Conservation (phyloP, 2,888 invertebrate genomes). For the Epinotia demarniana region DNA sequence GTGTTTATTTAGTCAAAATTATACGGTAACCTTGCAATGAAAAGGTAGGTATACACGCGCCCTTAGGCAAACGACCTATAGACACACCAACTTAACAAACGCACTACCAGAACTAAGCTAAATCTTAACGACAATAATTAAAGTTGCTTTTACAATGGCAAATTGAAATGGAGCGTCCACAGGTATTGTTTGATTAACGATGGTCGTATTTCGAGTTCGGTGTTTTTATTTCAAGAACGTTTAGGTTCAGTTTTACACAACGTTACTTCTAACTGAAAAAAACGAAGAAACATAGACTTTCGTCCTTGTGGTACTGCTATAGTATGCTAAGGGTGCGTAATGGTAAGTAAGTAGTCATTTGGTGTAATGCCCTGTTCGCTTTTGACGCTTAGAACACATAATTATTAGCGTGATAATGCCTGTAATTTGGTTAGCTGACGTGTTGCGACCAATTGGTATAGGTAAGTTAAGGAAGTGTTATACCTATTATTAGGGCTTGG, state of each 20-base stretch:
- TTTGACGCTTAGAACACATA: slow-evolving; percentile 2
- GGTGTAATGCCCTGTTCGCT: slow-evolving; percentile 1
- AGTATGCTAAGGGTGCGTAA: background rate
- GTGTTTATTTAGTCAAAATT: slow-evolving; percentile 25
- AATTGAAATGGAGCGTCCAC: background rate
- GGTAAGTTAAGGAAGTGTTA: slow-evolving; percentile 5
- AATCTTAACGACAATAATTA: background rate
- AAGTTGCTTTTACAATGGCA: background rate
- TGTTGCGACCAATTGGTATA: slow-evolving; percentile 29
- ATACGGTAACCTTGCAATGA: slow-evolving; percentile 17
- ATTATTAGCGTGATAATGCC: slow-evolving; percentile 4
- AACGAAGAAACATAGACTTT: background rate
- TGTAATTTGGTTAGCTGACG: slow-evolving; percentile 1
- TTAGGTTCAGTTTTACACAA: slow-evolving; percentile 5
- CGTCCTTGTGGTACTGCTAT: background rate
- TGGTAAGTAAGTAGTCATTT: slow-evolving; percentile 9
- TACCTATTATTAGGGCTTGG: background rate
- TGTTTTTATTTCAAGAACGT: slow-evolving; percentile 1
- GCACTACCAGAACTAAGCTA: background rate
- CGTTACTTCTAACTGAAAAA: background rate
- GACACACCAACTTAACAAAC: background rate
- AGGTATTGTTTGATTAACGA: slow-evolving; percentile 8
- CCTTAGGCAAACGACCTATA: slow-evolving; percentile 33
- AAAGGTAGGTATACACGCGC: slow-evolving; percentile 22
- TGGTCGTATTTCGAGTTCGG: slow-evolving; percentile 6